Conservation (phyloP, 2,113 vertebrate genomes). For the Ursus arctos region DNA sequence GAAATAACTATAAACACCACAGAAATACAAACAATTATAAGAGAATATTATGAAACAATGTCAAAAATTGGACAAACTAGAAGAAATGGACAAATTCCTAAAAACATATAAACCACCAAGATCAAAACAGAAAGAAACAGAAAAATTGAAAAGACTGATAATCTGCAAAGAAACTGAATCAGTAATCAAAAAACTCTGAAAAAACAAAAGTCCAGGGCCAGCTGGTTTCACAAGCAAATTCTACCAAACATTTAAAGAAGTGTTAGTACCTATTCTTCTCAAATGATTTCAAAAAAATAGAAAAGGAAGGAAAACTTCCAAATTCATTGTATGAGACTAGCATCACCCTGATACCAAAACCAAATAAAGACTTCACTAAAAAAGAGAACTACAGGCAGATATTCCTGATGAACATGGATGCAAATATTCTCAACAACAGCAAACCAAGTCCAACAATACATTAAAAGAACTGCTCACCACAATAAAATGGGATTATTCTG, state of each 20-base stretch:
- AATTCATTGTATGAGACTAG: neutral
- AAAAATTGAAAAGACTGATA: too few relatives aligned
- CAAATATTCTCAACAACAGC: neutral
- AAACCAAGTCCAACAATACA: neutral
- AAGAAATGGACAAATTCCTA: neutral
- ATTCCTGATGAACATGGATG: neutral
- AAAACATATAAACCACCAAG: too few relatives aligned
- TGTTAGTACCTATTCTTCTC: neutral
- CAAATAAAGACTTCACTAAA: neutral
- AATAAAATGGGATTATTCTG: neutral
- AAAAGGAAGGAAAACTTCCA: neutral
- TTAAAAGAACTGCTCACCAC: neutral
- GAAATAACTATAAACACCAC: neutral
- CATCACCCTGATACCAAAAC: neutral
- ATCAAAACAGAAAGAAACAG: too few relatives aligned
- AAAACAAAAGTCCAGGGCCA: neutral
- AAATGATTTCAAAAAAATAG: neutral
- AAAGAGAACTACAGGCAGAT: neutral
- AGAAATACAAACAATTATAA: neutral
- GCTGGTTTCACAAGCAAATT: neutral
- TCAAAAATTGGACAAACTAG: neutral
- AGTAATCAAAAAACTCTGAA: neutral
- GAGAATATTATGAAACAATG: neutral
- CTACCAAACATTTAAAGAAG: neutral
- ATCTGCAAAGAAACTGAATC: too few relatives aligned